phyloP scores from a whole-genome alignment of 2,888 invertebrate species.

The Caenorhabditis sinica region DNA sequence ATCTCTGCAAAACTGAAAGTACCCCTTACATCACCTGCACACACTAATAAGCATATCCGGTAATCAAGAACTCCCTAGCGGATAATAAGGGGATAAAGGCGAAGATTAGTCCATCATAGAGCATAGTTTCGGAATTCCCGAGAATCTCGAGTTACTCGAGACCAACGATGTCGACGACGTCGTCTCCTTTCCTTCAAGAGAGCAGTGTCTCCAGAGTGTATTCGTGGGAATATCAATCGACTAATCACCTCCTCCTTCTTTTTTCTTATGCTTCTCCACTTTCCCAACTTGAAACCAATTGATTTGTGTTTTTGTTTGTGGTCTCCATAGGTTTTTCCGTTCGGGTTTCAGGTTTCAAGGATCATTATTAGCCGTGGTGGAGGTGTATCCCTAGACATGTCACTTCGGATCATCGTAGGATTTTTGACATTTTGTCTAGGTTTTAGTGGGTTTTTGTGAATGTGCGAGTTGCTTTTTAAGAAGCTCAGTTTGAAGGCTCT shows the following conservation, averaged over 20 bases:
- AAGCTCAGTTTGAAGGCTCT: neutral
- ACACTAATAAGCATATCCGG: constrained; percentile 19
- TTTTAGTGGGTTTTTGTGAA: neutral
- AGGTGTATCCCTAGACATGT: constrained; percentile 8
- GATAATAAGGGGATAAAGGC: neutral
- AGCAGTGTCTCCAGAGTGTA: constrained; percentile 16
- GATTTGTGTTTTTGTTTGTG: constrained; percentile 53
- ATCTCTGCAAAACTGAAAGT: neutral
- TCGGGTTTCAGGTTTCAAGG: constrained; percentile 33
- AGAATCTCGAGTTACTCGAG: constrained; percentile 46
- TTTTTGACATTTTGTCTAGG: constrained; percentile 1
- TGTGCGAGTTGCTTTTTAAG: neutral
- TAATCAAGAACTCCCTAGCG: constrained; percentile 19
- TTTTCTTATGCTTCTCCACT: constrained; percentile 28
- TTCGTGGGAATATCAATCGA: constrained; percentile 58
- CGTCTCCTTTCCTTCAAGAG: neutral
- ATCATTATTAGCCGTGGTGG: constrained; percentile 13
- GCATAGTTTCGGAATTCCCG: constrained; percentile 35
- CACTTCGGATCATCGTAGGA: constrained; percentile 18
- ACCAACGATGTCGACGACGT: neutral
- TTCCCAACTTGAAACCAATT: constrained; percentile 47
- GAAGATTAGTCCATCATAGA: constrained; percentile 50
- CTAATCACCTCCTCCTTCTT: constrained; percentile 52
- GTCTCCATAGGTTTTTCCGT: neutral
- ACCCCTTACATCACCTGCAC: neutral